These are phyloP conservation scores for Xiphophorus maculatus DNA, from an alignment of 2,113 vertebrate genomes.

Conservation along the genomic window DNA sequence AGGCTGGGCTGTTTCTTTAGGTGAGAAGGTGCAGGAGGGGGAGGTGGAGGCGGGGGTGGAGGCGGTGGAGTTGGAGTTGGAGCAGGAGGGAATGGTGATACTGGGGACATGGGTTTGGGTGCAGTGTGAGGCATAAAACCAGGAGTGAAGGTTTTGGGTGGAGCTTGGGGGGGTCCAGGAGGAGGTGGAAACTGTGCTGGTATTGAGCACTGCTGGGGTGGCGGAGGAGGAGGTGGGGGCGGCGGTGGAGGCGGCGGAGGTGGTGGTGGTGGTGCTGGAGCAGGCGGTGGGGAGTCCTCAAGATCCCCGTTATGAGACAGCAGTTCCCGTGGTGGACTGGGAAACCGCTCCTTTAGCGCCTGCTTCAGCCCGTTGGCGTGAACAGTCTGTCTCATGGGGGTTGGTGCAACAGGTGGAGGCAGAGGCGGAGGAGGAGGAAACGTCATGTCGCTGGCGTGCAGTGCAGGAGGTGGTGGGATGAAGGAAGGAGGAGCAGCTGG, in stretches of 20 bases:
- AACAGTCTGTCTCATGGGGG: constrained; percentile 30
- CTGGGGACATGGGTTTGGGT: constrained; percentile 74
- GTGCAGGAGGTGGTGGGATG: constrained; percentile 69
- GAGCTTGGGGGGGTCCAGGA: constrained; percentile 75
- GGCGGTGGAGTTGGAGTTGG: constrained; percentile 71
- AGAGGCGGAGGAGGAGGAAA: constrained; percentile 79
- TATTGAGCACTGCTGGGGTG: constrained; percentile 53
- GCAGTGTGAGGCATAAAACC: constrained; percentile 74
- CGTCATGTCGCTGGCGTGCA: constrained; percentile 45
- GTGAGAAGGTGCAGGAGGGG: constrained; percentile 70
- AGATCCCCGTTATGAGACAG: constrained; percentile 39
- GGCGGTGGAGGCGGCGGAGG: constrained; percentile 72
- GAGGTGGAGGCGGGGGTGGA: constrained; percentile 59
- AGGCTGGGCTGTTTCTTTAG: constrained; percentile 85
- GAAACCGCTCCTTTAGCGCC: constrained; percentile 78
- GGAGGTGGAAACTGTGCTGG: constrained; percentile 73
- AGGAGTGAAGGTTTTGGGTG: constrained; percentile 81
- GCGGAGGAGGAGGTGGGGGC: constrained; percentile 64
- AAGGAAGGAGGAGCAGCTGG: constrained; percentile 72
- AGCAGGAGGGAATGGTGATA: constrained; percentile 68
- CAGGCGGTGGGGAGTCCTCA: constrained; percentile 67
- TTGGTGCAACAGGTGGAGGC: constrained; percentile 53
- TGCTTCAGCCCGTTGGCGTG: constrained; percentile 61
- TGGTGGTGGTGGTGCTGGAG: constrained; percentile 62
- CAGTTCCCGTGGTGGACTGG: constrained; percentile 80